Percentiles rank a stretch among this genome's conserved stretches.
Evolutionary conservation across 2,888 invertebrate species (phyloP).

Genomic region (Torymus texanus): DNA sequence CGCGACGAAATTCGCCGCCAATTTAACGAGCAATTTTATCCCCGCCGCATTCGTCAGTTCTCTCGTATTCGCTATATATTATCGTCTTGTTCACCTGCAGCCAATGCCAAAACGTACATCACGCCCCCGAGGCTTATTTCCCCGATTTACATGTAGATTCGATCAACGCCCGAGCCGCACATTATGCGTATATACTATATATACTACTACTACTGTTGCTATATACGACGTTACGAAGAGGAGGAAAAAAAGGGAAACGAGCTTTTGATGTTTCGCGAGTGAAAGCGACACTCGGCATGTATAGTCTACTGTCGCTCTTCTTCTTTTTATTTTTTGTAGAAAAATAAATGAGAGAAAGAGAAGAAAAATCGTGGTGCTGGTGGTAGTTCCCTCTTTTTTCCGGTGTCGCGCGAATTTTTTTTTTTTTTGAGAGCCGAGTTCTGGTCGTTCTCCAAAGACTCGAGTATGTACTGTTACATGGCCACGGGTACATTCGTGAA

Average conservation of each 20-base stretch:
- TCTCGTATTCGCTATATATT: neutral
- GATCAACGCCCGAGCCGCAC: constrained; percentile 59
- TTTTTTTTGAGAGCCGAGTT: too few species aligned
- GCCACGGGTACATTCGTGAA: too few species aligned
- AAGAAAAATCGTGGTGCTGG: too few species aligned
- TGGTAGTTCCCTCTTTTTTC: too few species aligned
- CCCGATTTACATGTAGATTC: constrained; percentile 67
- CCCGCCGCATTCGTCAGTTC: neutral
- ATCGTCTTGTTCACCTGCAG: constrained; percentile 35
- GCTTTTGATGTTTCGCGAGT: constrained; percentile 5
- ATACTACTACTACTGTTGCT: too few species aligned
- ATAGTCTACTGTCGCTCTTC: neutral
- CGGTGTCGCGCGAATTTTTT: too few species aligned
- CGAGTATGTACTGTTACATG: too few species aligned
- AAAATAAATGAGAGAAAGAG: too few species aligned
- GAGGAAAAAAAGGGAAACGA: neutral
- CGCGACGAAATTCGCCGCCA: neutral
- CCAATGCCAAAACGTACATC: constrained; percentile 48
- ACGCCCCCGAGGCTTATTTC: constrained; percentile 58
- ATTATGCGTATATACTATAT: constrained; percentile 16
- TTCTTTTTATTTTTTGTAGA: too few species aligned
- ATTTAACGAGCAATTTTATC: constrained; percentile 41
- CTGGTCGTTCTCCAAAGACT: too few species aligned
- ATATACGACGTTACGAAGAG: too few species aligned
- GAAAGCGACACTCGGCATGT: neutral